Base-by-base conservation (phyloP, 2,888 invertebrate genomes). In the Dasypogon diadema region DNA sequence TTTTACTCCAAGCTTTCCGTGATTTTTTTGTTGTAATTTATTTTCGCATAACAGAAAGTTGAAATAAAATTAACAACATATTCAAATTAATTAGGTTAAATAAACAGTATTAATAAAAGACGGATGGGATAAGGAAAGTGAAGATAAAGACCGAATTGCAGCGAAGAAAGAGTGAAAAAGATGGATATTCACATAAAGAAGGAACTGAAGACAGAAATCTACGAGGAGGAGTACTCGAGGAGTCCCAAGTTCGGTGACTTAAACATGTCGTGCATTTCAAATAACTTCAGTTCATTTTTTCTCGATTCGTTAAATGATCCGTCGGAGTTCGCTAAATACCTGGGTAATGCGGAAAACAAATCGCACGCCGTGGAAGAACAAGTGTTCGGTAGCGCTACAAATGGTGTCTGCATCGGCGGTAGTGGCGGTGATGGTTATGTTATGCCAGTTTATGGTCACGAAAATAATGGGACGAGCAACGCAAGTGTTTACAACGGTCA, bases 201-300 rank as follows among this genome's bases (percentile, higher is more conserved):
- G 72, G 76, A 78, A 65, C 70, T 77, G 6, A 77, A 73, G 68
- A 76, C 76, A 60, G 77, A 75, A 68, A 73, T 76, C 70, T 76
- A 76, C 70, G 75, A 74, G 60, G 60, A 74, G 58, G 48, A 60
- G 58, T 58, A 48, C 51, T 60, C 48, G 46, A 55, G 70, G 22
- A 74, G 74, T 54, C 60, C 60, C 24, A 77, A 56, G 56, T 74
- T 75, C 55, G 56, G 37, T 37, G 75, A 75, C 37, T 75, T 70
- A 46, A 84, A 82, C 80, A 85, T 85, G 85, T 85, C 85, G 82
- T 85, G 86, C 82, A 85, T 85, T 81, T 85, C 85, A 78, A 85
- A 84, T 79, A 85, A 85, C 81, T 85, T 85, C 75, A 85, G 86
- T 81, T 85, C 85, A 74, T 85, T 85, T 80, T 85, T 85, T 77